Conservation (phyloP, 2,113 vertebrate species). For the Rafetus swinhoei region DNA sequence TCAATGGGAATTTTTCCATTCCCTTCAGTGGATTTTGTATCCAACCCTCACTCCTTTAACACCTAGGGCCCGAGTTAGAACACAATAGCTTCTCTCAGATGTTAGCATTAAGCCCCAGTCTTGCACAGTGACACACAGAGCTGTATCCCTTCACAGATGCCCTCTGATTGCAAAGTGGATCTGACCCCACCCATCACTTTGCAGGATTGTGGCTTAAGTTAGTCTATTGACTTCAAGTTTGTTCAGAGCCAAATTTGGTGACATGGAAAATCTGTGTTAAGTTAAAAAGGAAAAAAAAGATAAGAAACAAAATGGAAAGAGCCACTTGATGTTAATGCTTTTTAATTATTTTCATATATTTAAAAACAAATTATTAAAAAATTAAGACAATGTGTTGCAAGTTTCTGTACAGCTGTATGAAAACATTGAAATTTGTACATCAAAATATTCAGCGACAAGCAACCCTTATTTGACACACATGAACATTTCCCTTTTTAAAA, state of each 20-base stretch:
- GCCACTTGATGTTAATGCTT: constrained; percentile 63
- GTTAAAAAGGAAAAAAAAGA: not conserved
- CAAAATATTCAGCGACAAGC: constrained; percentile 76
- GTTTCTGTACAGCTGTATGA: constrained; percentile 79
- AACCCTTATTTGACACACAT: constrained; percentile 71
- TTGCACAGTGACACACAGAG: not conserved
- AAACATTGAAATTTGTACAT: constrained; percentile 80
- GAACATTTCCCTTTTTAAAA: constrained; percentile 70
- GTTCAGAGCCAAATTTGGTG: not conserved
- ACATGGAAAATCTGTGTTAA: not conserved
- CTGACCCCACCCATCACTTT: not conserved
- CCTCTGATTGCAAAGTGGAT: not conserved
- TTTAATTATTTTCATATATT: constrained; percentile 81
- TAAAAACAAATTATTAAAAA: constrained; percentile 73
- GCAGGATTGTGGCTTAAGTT: not conserved
- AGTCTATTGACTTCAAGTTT: not conserved
- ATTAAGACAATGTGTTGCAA: constrained; percentile 72
- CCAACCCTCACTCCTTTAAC: not conserved
- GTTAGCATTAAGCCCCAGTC: not conserved
- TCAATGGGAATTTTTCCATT: not conserved
- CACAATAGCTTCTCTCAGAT: not conserved
- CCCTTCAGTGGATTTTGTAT: not conserved
- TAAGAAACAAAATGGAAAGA: constrained; percentile 6
- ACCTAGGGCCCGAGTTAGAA: not conserved
- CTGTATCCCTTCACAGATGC: fast-evolving